phyloP scores from a whole-genome alignment of 2,113 vertebrate genomes.

The Pluvialis apricaria region DNA sequence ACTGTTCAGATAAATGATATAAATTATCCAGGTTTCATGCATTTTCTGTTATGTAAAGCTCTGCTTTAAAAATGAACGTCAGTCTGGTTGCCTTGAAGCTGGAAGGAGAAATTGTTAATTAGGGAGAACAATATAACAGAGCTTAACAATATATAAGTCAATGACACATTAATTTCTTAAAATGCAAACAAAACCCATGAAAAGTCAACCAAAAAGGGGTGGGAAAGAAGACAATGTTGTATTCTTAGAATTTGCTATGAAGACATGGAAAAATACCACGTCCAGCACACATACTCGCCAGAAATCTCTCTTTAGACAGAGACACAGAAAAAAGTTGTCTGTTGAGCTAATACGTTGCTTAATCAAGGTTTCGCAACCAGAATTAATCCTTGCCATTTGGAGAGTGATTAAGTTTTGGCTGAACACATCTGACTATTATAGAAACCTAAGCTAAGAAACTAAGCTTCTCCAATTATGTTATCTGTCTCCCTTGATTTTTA shows the following conservation, averaged over 20 bases:
- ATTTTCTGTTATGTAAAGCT: background rate
- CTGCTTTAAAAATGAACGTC: background rate
- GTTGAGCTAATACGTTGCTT: background rate
- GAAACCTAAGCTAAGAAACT: background rate
- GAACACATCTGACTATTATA: background rate
- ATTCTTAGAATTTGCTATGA: background rate
- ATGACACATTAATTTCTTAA: background rate
- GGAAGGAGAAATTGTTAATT: background rate
- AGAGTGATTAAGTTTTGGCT: background rate
- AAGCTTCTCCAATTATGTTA: background rate
- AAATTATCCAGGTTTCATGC: background rate
- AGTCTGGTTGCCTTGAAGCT: background rate
- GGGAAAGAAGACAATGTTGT: background rate
- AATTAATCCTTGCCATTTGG: background rate
- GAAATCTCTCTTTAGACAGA: background rate
- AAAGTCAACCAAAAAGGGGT: background rate
- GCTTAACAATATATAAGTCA: background rate
- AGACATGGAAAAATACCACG: conserved; percentile 8
- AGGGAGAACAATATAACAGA: background rate
- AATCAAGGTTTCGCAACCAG: conserved; percentile 29
- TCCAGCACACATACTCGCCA: background rate
- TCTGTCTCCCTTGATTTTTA: background rate
- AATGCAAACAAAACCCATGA: background rate
- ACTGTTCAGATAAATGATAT: background rate
- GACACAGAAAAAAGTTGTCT: background rate